Evolutionary conservation across 2,113 vertebrate species (phyloP).

Genomic region (Python bivittatus): DNA sequence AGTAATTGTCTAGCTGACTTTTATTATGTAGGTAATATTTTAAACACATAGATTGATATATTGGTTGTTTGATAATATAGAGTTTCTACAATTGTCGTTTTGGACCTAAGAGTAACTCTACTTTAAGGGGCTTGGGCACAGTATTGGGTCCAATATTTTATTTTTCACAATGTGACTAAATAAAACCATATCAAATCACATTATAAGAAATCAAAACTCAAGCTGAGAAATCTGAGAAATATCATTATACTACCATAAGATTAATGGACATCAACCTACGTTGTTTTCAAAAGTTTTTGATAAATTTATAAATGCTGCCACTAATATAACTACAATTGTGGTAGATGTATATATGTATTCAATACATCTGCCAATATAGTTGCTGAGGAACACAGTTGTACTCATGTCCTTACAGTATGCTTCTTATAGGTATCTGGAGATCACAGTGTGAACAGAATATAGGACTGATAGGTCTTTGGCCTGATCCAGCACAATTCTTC

Average conservation of each 20-base stretch:
- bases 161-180: background rate
- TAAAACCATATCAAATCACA: background rate
- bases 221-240: background rate
- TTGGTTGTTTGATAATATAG: background rate
- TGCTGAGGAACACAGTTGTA: background rate
- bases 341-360: background rate
- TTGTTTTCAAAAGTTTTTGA: background rate
- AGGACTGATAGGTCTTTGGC: background rate
- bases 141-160: background rate
- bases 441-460: background rate
- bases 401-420: background rate
- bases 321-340: background rate
- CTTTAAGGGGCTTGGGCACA: background rate
- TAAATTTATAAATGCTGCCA: background rate
- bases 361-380: background rate
- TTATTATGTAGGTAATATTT: background rate
- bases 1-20: background rate
- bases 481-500: background rate
- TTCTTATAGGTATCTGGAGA: background rate
- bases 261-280: background rate
- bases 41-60: background rate
- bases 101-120: background rate
- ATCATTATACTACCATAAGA: background rate
- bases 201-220: background rate
- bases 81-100: background rate